Base-by-base conservation (phyloP, 2,113 vertebrate species). In the Muscicapa adusta region DNA sequence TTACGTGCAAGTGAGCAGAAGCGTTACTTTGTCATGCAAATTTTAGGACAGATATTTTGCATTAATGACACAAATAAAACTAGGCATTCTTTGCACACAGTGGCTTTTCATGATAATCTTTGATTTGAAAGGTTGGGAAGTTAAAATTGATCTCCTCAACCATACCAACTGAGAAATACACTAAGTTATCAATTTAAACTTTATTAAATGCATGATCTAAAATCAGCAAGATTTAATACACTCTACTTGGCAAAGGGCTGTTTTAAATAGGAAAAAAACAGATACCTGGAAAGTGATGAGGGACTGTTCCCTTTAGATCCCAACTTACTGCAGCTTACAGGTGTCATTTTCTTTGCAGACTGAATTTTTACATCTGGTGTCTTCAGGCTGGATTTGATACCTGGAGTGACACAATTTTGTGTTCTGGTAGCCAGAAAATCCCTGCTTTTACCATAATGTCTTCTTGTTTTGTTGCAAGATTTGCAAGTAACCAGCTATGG, bases 401-500 rank as follows among this genome's bases (percentile, higher is more conserved):
- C 63, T 20, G 98, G 98, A 42, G 97, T 97, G 57, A 93, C 58
- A 77, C 94, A 95, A 84, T 12, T 95, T 57, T 86, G 98, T 33
- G 94, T 80, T 18, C 95, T 34, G 43, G 93, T 68, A 25, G 96
- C 70, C 15, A 98, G 89, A 70, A 98, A 98, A 77, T 98, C 97
- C 96, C 99, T 98, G 68, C 97, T 98, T 95, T 97, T 95, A 66
- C 99, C 99, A 83, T 93, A 92, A 93, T 98, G 97, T 92, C 97
- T 98, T 80, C 97, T 98, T 62, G 98, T 98, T 92, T 97, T 98
- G 93, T 97, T 98, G 97, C 99, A 99, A 3, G 97, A 98, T 92
- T 98, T 98, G 97, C 99, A 99, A 93, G 98, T 99, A 95, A 99
- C 96, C 97, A 99, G 96, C 99, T 99, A 89, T 28, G 67, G 93